Base-by-base conservation (phyloP, 2,113 vertebrate species). In the Oreochromis aureus region DNA sequence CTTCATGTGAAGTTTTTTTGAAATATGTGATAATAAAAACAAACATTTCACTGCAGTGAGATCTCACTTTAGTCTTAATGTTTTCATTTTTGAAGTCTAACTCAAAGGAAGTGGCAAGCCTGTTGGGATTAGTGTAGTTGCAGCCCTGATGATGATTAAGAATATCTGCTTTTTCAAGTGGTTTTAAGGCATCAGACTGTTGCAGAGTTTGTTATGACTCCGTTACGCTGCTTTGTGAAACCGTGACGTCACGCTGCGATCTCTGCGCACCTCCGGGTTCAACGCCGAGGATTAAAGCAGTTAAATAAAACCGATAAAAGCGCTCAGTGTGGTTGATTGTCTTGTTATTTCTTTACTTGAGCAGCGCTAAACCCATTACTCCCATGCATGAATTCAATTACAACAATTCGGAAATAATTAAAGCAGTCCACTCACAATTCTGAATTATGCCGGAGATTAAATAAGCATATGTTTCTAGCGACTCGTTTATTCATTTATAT, bases 161-260 rank as follows among this genome's bases (percentile, higher is more conserved):
- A 83, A 86, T 61, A 76, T 82, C 71, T 82, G 46, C 41, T 82
- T 86, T 87, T 87, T 86, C 44, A 87, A 86, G 86, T 82, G 76
- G 86, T 56, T 34, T 53, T 81, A 44, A 44, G 15, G 19, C 69
- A 55, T 44, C 48, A 84, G 84, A 44, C 56, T 32, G 12, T 76
- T 71, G 41, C 51, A 34, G 69, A 82, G 58, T 80, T 83, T 27
- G 78, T 66, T 46, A 55, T 63, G 80, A 76, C 86, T 84, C 73
- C 22, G 22, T 82, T 84, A 41, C 78, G 34, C 82, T 36, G 32
- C 51, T 76, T 78, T n/a, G 19, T 9, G 9, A 80, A 55, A 71
- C 3, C 6, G 4, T 55, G 78, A 89, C 61, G 80, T 80, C 58
- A 85, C 19, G 13, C 13, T 1, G 27, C 22, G 30, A 54, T 39